A percentile compares a stretch with the other conserved stretches of the same genome.
phyloP scores from a whole-genome alignment of 1,140 invertebrate genomes.

The Papilio helenus region DNA sequence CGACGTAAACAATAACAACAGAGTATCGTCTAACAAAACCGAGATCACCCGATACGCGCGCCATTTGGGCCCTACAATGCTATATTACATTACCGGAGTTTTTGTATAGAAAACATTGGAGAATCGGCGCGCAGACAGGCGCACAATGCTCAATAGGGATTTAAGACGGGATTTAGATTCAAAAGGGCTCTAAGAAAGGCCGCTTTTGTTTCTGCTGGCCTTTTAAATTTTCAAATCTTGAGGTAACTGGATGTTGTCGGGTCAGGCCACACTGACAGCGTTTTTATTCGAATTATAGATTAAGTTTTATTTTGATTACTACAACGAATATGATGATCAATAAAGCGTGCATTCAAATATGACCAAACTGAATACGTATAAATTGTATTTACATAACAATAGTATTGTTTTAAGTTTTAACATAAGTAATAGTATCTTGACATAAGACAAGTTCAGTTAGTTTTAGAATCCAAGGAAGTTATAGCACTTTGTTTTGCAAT shows the following conservation, averaged over 20 bases:
- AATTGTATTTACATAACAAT: too few species aligned
- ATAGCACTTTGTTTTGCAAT: neutral
- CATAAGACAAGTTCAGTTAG: too few species aligned
- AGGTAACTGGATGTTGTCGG: conserved; percentile 58
- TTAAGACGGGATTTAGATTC: conserved; percentile 79
- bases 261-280: conserved; percentile 51
- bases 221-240: conserved; percentile 72
- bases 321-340: neutral
- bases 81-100: conserved; percentile 73
- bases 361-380: too few species aligned
- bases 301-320: too few species aligned
- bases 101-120: conserved; percentile 56
- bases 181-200: conserved; percentile 59
- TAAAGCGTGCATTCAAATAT: too few species aligned
- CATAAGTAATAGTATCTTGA: too few species aligned
- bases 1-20: conserved; percentile 48
- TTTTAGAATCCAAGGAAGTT: too few species aligned
- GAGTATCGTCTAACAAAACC: conserved; percentile 46
- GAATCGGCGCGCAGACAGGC: conserved; percentile 57
- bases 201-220: conserved; percentile 74
- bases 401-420: too few species aligned
- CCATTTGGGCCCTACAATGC: conserved; percentile 59
- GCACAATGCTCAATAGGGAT: conserved; percentile 76
- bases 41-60: conserved; percentile 65
- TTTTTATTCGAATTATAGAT: neutral